Base-by-base conservation (phyloP, 1,140 invertebrate genomes). In the Protaetia brevitarsis region DNA sequence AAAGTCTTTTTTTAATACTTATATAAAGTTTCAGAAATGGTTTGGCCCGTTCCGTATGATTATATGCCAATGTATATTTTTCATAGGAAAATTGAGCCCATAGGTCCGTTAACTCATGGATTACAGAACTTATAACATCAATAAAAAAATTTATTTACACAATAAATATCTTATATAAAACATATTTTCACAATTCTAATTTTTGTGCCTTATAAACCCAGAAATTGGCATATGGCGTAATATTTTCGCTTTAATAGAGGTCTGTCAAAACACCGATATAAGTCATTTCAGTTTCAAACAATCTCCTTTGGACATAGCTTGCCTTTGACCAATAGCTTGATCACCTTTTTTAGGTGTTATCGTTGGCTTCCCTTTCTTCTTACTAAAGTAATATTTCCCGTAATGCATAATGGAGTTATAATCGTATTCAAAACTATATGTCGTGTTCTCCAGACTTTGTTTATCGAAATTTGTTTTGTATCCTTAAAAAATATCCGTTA, bases 351-450 rank as follows among this genome's bases (percentile, higher is more conserved):
- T 83, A 0, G 88, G 79, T 13, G 85, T 85, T 61, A 90, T 84
- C 0, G 88, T 87, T 2, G 85, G 83, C 69, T 83, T 84, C 7
- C 77, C 79, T 74, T 81, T 82, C 37, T 71, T 77, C 68, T 79
- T 80, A 71, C 82, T 85, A 73, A 78, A 86, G 75, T 81, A 85
- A 72, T 82, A 80, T 64, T 79, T 81, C 2, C 88, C 88, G 70
- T 90, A 90, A 73, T 90, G 88, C 88, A 90, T 89, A 31, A 90
- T 88, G 29, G 86, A 88, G 61, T 88, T 83, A 71, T 87, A 89
- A 72, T 90, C 88, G 69, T 90, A 90, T 66, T 88, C 85, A 74
- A 85, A 88, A 60, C 78, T 81, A 69, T 84, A 84, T 0, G 85
- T 84, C 19, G 85, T 86, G 71, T 88, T 87, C 37, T 80, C 82